Percentiles rank a stretch among this genome's conserved stretches.
These are phyloP conservation scores for Anguilla anguilla DNA, from an alignment of 2,797 vertebrate genomes.

Conservation along the genomic window DNA sequence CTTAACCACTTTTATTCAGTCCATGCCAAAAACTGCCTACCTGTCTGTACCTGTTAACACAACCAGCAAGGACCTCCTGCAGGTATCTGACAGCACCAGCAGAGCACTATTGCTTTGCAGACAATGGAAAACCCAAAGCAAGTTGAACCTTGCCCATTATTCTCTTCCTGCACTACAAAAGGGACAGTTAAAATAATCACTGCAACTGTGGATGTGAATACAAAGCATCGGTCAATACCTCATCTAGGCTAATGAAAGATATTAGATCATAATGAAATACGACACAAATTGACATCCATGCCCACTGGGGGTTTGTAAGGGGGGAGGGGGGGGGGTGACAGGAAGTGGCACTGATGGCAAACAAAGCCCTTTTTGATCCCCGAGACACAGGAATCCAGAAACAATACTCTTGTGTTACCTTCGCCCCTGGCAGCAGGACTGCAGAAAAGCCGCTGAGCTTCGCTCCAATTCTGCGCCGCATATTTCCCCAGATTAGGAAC, in stretches of 20 bases:
- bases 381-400: slow-evolving; percentile 14
- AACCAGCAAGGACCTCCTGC: background rate
- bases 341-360: slow-evolving; percentile 1
- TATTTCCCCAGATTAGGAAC: background rate
- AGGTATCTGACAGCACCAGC: background rate
- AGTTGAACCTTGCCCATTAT: slow-evolving; percentile 7
- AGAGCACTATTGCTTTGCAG: background rate
- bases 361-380: background rate
- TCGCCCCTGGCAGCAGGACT: background rate
- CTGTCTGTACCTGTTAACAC: background rate
- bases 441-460: background rate
- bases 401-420: slow-evolving; percentile 9
- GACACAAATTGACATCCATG: background rate
- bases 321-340: background rate
- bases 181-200: background rate
- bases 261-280: slow-evolving; percentile 2
- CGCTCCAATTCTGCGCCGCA: background rate
- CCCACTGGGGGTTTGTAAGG: background rate
- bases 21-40: background rate
- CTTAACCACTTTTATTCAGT: background rate
- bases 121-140: background rate
- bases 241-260: background rate
- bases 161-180: background rate
- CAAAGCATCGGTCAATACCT: background rate
- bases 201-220: background rate